Conservation (phyloP, 2,888 invertebrate species). For the Caenorhabditis sp. region DNA sequence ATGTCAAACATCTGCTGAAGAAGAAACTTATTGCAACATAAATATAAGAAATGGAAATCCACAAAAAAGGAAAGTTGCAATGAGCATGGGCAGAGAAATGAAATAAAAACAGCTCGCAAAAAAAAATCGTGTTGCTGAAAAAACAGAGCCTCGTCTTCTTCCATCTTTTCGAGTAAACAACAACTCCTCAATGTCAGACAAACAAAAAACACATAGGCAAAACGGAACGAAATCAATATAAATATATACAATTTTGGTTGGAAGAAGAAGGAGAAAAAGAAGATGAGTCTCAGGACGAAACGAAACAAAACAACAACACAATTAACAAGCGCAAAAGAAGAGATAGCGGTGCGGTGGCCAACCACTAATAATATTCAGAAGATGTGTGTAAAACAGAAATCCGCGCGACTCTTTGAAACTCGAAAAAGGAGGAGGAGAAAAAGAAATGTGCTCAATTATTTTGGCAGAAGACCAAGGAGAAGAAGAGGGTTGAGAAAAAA, state of each 20-base stretch:
- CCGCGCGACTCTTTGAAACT: not conserved
- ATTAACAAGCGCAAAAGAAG: not conserved
- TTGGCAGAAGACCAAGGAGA: slow-evolving; percentile 2
- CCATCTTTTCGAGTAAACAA: not conserved
- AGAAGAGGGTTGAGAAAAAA: slow-evolving; percentile 1
- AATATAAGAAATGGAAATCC: no score
- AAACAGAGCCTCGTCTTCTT: not conserved
- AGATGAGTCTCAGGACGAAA: slow-evolving; percentile 2
- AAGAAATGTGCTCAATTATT: not conserved
- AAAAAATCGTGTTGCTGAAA: slow-evolving; percentile 26
- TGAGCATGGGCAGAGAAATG: slow-evolving; percentile 3
- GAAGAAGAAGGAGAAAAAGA: slow-evolving; percentile 14
- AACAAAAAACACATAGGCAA: slow-evolving; percentile 12
- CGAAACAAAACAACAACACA: slow-evolving; percentile 22
- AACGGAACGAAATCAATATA: not conserved
- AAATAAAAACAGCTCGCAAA: slow-evolving; percentile 18
- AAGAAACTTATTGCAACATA: no score
- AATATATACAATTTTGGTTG: slow-evolving; percentile 4
- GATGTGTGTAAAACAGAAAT: not conserved
- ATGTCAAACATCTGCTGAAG: no score
- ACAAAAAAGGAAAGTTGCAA: not conserved
- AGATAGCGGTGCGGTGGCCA: slow-evolving; percentile 17
- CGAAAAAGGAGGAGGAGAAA: not conserved
- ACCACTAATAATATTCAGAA: slow-evolving; percentile 10
- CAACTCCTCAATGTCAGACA: slow-evolving; percentile 1